These are phyloP conservation scores for Rhagonycha lutea DNA, from an alignment of 2,888 invertebrate genomes.

Conservation along the genomic window DNA sequence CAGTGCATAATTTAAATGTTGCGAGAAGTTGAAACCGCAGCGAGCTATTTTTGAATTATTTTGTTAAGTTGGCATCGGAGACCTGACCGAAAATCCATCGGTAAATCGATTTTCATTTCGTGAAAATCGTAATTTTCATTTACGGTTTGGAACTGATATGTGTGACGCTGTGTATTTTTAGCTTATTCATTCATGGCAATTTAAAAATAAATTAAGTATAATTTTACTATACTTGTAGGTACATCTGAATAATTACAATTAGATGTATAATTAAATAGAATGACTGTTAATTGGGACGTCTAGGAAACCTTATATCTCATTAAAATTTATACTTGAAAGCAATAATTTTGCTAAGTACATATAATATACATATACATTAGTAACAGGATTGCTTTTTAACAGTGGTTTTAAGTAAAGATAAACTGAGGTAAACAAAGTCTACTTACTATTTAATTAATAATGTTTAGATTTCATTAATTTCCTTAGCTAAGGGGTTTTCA, in stretches of 20 bases:
- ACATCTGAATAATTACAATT: neutral
- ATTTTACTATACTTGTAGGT: neutral
- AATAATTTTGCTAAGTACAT: neutral
- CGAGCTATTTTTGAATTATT: neutral
- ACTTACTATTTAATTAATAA: neutral
- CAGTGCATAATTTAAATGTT: neutral
- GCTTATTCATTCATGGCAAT: neutral
- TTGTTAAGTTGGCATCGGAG: neutral
- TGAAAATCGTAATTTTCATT: neutral
- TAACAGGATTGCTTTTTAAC: neutral
- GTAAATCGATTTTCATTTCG: neutral
- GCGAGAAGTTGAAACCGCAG: neutral
- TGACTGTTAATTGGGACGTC: neutral
- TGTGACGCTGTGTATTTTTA: neutral
- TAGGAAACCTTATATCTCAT: neutral
- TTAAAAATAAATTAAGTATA: neutral
- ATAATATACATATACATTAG: neutral
- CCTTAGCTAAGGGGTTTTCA: neutral
- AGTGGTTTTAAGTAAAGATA: neutral
- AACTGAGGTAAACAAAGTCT: neutral
- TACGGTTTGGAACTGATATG: neutral
- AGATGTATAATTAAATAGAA: neutral
- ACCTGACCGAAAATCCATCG: neutral
- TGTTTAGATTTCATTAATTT: neutral
- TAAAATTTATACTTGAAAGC: neutral